Evolutionary conservation across 2,888 invertebrate genomes (phyloP).

Genomic region (Dioctria rufipes): DNA sequence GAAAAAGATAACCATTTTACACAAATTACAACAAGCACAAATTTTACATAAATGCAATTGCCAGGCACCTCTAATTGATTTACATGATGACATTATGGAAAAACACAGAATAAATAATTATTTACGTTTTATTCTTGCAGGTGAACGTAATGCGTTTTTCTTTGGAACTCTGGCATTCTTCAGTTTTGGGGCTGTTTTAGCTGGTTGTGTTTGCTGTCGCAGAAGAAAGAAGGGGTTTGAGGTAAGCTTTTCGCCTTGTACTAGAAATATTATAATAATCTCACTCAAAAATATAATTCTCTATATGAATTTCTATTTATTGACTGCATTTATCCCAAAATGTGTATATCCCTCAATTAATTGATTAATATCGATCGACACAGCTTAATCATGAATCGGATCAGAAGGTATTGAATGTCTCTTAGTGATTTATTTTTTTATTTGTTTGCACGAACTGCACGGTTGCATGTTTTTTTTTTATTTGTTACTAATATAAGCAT

Average conservation of each 20-base stretch:
- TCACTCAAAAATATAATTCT: background rate
- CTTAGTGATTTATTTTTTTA: conserved; percentile 14
- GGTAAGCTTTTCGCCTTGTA: conserved; percentile 52
- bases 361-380: conserved; percentile 49
- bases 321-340: conserved; percentile 32
- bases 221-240: conserved; percentile 61
- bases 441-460: conserved; percentile 17
- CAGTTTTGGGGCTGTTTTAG: conserved; percentile 57
- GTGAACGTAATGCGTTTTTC: conserved; percentile 58
- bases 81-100: background rate
- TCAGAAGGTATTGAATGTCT: conserved; percentile 59
- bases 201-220: conserved; percentile 61
- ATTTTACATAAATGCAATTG: too few relatives aligned
- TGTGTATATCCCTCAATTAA: conserved; percentile 41
- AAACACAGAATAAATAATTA: too few relatives aligned
- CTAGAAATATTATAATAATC: background rate
- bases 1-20: too few relatives aligned
- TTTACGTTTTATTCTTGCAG: conserved; percentile 47
- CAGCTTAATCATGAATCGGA: conserved; percentile 61
- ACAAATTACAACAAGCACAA: too few relatives aligned
- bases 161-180: conserved; percentile 59
- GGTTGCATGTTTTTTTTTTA: background rate
- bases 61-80: too few relatives aligned
- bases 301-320: conserved; percentile 33
- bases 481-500: background rate